A percentile compares a stretch with the other conserved stretches of the same genome.
Evolutionary conservation across 2,113 vertebrate genomes (phyloP).

Genomic region (Eulemur rufifrons): DNA sequence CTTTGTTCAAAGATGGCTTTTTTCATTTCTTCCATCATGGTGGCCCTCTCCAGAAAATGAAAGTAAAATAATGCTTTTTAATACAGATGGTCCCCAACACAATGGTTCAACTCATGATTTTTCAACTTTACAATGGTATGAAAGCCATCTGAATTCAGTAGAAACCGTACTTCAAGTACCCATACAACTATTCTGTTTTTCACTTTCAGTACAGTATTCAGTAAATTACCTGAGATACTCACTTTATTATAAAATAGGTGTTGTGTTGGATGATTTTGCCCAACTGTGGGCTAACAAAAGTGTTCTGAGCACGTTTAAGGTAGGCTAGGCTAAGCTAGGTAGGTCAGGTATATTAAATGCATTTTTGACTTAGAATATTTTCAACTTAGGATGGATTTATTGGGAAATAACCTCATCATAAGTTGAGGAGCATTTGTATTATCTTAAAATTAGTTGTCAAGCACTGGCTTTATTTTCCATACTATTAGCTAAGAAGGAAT

Average conservation of each 20-base stretch:
- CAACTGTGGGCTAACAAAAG: background rate
- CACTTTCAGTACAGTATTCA: background rate
- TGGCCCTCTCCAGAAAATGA: constrained; percentile 20
- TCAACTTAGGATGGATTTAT: background rate
- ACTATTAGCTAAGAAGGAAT: background rate
- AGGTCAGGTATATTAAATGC: background rate
- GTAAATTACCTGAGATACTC: background rate
- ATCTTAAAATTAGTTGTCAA: constrained; percentile 36
- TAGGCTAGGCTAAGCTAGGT: background rate
- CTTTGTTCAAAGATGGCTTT: background rate
- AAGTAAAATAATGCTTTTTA: constrained; percentile 4
- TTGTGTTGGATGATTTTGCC: background rate
- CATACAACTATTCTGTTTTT: background rate
- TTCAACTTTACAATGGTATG: background rate
- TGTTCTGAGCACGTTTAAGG: background rate
- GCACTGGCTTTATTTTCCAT: background rate
- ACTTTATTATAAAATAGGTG: background rate
- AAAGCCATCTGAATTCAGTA: background rate
- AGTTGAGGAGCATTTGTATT: background rate
- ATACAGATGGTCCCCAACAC: background rate
- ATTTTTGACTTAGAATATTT: background rate
- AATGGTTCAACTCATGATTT: background rate
- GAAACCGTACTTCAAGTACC: background rate
- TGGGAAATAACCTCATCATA: background rate
- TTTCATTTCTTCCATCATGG: background rate